phyloP scores from a whole-genome alignment of 2,113 vertebrate genomes.

The Corydoras maculifer region DNA sequence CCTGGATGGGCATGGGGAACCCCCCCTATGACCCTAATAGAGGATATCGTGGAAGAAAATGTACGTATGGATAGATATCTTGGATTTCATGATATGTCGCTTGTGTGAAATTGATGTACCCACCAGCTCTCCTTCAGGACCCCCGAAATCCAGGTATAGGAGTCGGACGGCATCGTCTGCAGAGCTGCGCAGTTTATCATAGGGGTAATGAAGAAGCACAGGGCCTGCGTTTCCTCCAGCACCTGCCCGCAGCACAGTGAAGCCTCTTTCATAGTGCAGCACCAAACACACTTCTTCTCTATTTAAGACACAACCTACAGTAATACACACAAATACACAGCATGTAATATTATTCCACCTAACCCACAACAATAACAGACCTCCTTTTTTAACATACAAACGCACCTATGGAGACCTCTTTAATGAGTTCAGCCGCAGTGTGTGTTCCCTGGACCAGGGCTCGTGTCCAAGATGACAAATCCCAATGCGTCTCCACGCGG shows the following conservation, averaged over 20 bases:
- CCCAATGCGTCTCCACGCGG: conserved; percentile 89
- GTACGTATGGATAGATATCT: no score
- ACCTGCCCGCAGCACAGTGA: conserved; percentile 71
- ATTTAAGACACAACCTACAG: conserved; percentile 77
- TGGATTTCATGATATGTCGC: no score
- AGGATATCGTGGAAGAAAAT: no score
- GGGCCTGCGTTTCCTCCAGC: conserved; percentile 45
- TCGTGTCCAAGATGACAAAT: conserved; percentile 87
- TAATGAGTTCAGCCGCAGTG: conserved; percentile 78
- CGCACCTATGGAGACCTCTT: conserved; percentile 81
- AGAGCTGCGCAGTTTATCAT: conserved; percentile 89
- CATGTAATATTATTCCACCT: neutral
- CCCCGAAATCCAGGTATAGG: conserved; percentile 92
- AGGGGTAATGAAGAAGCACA: conserved; percentile 82
- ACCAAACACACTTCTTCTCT: conserved; percentile 81
- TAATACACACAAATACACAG: neutral
- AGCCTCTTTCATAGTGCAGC: conserved; percentile 91
- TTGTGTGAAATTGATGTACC: neutral
- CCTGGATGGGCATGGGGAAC: no score
- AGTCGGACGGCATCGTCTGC: conserved; percentile 85
- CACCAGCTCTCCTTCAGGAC: conserved; percentile 93
- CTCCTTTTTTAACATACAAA: neutral
- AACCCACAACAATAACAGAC: neutral
- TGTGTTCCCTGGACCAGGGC: conserved; percentile 88
- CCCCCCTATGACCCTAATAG: no score